Base-by-base conservation (phyloP, 1,140 invertebrate species). In the Protaetia brevitarsis region DNA sequence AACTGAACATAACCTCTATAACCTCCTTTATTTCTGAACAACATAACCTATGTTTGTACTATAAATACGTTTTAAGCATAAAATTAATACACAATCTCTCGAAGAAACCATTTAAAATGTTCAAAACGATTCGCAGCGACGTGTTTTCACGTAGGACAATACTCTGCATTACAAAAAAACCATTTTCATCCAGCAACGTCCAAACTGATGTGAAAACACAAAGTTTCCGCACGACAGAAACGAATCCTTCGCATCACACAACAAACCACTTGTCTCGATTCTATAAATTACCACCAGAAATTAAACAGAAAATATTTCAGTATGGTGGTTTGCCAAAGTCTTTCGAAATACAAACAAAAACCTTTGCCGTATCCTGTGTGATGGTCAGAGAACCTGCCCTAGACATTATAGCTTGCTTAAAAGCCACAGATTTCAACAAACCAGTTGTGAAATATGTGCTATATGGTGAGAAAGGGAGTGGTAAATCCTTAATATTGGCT, bases 311-410 rank as follows among this genome's bases (percentile, higher is more conserved):
- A 31, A 64, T 92, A 16, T 91, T 88, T 73, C 69, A 69, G 0
- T 76, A 84, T 67, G 84, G 86, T 11, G 86, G 88, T 10, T 75
- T 92, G 7, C 83, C 88, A 0, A 86, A 82, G 66, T 72, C 79
- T 51, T 90, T 86, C 73, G 73, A 78, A 67, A 82, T 80, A 57
- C 86, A 93, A 78, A 78, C 83, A 0, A 86, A 90, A 77, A 88
- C 88, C 13, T 95, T 96, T 73, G 82, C 82, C 31, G 93, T 96
- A 79, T 82, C 84, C 1, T 83, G 84, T 60, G 66, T 97, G 2
- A 89, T 97, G 87, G 82, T 97, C 2, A 82, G 95, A 31, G 81
- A 87, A 68, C 93, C 93, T 27, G 87, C 89, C 1, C 67, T 96
- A 21, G 93, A 96, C 79, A 71, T 96, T 5, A 88, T 95, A 2